These are phyloP conservation scores for Acrobeloides nanus DNA, from an alignment of 2,888 invertebrate species.

Conservation along the genomic window DNA sequence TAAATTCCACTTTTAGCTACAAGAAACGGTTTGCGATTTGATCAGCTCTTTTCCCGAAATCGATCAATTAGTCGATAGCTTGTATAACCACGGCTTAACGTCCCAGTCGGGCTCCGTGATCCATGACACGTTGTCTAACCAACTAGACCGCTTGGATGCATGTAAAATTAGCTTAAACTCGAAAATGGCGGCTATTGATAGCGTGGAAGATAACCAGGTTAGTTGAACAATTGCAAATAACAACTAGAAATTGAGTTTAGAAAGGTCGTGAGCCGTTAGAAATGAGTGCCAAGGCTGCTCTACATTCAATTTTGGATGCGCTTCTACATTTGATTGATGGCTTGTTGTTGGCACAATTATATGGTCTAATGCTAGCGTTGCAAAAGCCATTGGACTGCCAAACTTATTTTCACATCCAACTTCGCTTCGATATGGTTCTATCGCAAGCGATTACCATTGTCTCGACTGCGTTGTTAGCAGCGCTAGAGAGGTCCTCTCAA, in stretches of 20 bases:
- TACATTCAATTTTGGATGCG: constrained; percentile 33
- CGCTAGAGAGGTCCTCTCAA: constrained; percentile 16
- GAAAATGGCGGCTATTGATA: constrained; percentile 46
- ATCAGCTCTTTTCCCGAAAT: constrained; percentile 30
- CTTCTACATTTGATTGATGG: constrained; percentile 34
- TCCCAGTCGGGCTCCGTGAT: constrained; percentile 20
- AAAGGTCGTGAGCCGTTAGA: constrained; percentile 24
- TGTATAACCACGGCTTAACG: constrained; percentile 18
- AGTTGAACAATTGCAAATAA: background rate
- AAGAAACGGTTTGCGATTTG: constrained; percentile 32
- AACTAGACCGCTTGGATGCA: constrained; percentile 44
- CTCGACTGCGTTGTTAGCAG: constrained; percentile 39
- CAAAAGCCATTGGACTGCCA: constrained; percentile 29
- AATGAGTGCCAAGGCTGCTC: constrained; percentile 24
- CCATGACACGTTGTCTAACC: constrained; percentile 34
- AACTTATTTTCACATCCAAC: constrained; percentile 38
- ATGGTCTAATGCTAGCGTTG: constrained; percentile 27
- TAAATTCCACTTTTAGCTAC: constrained; percentile 28
- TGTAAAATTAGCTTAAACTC: constrained; percentile 42
- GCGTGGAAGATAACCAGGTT: constrained; percentile 27
- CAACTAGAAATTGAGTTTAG: constrained; percentile 5
- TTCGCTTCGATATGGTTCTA: constrained; percentile 42
- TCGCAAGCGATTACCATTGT: constrained; percentile 45
- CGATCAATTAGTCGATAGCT: constrained; percentile 25
- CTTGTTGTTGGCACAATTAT: constrained; percentile 40